phyloP scores from a whole-genome alignment of 2,113 vertebrate genomes.

The Arvicanthis niloticus region DNA sequence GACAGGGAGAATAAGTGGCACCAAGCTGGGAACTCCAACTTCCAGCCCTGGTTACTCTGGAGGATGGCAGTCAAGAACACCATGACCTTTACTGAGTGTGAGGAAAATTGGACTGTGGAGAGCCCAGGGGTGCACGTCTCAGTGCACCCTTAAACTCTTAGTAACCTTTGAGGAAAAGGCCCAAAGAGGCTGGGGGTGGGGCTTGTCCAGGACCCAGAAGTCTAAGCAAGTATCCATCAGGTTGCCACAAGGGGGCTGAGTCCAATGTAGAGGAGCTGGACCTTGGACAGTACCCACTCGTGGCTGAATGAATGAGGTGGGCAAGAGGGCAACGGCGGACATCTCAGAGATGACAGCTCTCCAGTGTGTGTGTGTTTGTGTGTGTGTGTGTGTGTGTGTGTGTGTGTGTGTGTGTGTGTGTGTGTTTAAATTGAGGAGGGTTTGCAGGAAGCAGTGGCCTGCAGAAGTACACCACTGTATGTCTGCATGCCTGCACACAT shows the following conservation, averaged over 20 bases:
- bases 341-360: accelerated
- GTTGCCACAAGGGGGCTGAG: not conserved
- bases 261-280: accelerated
- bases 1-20: not conserved
- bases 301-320: too few relatives aligned
- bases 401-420: not conserved
- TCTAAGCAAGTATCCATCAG: not conserved
- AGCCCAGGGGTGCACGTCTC: not conserved
- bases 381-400: not conserved
- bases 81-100: not conserved
- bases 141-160: not conserved
- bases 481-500: not conserved
- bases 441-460: not conserved
- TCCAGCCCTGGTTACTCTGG: not conserved
- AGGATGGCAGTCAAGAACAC: not conserved
- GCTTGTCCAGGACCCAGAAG: not conserved
- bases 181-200: not conserved
- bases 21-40: not conserved
- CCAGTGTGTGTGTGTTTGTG: not conserved
- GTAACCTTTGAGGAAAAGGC: not conserved
- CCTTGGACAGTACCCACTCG: too few relatives aligned
- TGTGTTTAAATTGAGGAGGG: not conserved
- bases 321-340: accelerated
- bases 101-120: not conserved
- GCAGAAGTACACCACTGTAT: not conserved